These are phyloP conservation scores for Dinothrombium tinctorium DNA, from an alignment of 1,140 invertebrate genomes.

Conservation along the genomic window DNA sequence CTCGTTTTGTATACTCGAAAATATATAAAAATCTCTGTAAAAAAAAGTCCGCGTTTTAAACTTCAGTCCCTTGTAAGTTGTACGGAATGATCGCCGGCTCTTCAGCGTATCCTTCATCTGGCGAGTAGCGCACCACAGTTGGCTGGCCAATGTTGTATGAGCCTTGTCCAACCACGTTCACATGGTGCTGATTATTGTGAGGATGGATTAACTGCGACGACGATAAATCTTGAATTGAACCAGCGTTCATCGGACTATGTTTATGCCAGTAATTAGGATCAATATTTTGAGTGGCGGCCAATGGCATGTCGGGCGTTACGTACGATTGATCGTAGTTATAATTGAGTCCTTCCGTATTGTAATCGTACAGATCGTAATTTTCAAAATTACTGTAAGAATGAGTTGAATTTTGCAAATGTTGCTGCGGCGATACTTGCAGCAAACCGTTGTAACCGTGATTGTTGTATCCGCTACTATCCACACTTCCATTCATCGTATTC, in stretches of 20 bases:
- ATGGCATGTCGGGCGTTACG: too few species aligned
- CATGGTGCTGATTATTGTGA: conserved; percentile 6
- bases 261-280: too few species aligned
- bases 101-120: conserved; percentile 60
- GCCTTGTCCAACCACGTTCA: conserved; percentile 8
- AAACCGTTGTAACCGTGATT: neutral
- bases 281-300: too few species aligned
- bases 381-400: neutral
- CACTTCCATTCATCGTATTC: neutral
- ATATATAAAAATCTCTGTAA: too few species aligned
- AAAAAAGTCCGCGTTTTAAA: too few species aligned
- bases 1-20: too few species aligned
- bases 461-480: neutral
- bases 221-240: too few species aligned
- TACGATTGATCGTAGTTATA: too few species aligned
- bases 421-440: neutral
- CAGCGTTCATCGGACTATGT: too few species aligned
- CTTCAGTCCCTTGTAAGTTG: conserved; percentile 3
- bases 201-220: too few species aligned
- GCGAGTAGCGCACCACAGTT: conserved; percentile 28
- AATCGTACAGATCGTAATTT: neutral
- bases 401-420: neutral
- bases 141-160: conserved; percentile 4
- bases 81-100: conserved; percentile 30
- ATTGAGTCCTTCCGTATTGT: too few species aligned